Evolutionary conservation across 2,888 invertebrate species (phyloP), one percentile per base, ranked within the genome.

Genomic region (Criorhina ranunculi): DNA sequence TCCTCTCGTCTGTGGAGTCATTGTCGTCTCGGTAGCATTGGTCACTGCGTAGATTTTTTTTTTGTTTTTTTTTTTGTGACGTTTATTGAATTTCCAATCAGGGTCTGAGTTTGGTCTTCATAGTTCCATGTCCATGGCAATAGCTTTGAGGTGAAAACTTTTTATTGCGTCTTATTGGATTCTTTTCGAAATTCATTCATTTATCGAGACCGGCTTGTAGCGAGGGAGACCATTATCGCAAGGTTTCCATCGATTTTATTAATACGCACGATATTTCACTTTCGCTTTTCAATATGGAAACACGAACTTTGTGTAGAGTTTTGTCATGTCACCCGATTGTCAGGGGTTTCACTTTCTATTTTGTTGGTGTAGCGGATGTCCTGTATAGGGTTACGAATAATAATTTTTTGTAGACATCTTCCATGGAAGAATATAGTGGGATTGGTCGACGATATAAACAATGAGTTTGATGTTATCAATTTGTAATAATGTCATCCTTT

Each of bases 281-380:
- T 85, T 85, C 85, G 85, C 80, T 85, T 75, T 85, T 85, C 44
- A 53, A 79, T 79, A 69, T 67, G 78, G 67, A 19, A 37, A 46
- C 51, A 67, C 35, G n/a, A 5, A 51, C 8, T 42, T 49, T 4
- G 24, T 24, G 4, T 24, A 4, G 24, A 24, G 66, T 55, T 59
- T 78, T 59, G 57, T 15, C 53, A 49, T 62, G 53, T 44, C 76
- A 70, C 19, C 51, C 59, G 59, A 24, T 37, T 67, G 70, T 6
- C 40, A 77, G 51, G n/a, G 80, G 29, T 72, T 81, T 86, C 86
- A 86, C 86, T 86, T 80, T 86, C 80, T 70, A 37, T 85, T 80
- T 55, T 66, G 55, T 42, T 29, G 15, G 12, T 9, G 24, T 40
- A 7, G 40, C 12, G 59, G 51, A 29, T 57, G 46, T 79, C 80